phyloP scores from a whole-genome alignment of 2,113 vertebrate genomes.

The Athene cunicularia region DNA sequence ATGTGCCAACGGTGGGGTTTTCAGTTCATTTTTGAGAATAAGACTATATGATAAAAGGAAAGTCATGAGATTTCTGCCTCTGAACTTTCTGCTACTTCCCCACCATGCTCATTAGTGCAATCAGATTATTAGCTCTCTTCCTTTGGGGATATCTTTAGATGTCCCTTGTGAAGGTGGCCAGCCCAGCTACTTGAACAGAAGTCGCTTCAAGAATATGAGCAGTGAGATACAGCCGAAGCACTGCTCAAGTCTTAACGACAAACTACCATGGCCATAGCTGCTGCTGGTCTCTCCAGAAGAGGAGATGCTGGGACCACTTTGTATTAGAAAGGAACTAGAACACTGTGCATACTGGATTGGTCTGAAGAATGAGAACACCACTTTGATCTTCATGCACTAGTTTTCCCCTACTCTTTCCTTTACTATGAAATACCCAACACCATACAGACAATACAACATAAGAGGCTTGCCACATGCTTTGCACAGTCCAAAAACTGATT shows the following conservation, averaged over 20 bases:
- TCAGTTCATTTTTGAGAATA: not conserved
- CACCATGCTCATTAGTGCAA: not conserved
- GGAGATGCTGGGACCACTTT: not conserved
- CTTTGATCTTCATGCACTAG: not conserved
- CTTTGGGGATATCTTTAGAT: not conserved
- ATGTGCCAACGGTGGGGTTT: rapidly evolving
- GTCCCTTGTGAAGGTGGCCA: not conserved
- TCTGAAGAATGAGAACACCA: not conserved
- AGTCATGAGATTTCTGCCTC: not conserved
- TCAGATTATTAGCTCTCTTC: not conserved
- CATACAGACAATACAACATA: not conserved
- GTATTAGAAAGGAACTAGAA: not conserved
- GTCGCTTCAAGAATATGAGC: not conserved
- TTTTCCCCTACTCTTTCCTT: not conserved
- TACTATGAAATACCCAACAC: not conserved
- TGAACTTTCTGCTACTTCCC: not conserved
- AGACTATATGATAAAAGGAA: not conserved
- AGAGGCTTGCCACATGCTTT: not conserved
- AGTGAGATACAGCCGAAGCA: not conserved
- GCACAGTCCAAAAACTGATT: not conserved
- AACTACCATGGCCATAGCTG: not conserved
- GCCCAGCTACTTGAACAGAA: not conserved
- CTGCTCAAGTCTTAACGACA: rapidly evolving
- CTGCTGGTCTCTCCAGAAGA: not conserved
- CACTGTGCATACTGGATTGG: not conserved